Evolutionary conservation across 2,888 invertebrate species (phyloP).

Genomic region (Meganola albula): DNA sequence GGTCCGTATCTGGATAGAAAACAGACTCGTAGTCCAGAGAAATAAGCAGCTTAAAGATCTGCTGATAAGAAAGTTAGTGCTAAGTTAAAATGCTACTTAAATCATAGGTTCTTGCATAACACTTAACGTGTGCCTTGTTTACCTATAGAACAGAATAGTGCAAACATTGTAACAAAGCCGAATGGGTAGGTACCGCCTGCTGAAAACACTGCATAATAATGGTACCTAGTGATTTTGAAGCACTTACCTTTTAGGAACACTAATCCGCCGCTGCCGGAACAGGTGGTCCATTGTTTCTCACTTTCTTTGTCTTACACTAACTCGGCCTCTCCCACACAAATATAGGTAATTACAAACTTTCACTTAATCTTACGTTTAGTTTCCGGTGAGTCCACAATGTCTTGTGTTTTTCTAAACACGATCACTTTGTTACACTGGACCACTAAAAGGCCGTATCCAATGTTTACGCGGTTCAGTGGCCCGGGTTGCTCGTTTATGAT

Average conservation of each 20-base stretch:
- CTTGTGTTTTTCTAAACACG: constrained; percentile 20
- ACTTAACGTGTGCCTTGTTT: too few relatives aligned
- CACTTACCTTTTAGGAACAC: constrained; percentile 69
- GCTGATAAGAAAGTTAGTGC: too few relatives aligned
- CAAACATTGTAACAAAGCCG: constrained; percentile 8
- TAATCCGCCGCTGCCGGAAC: constrained; percentile 71
- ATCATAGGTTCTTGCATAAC: too few relatives aligned
- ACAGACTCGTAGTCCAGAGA: constrained; percentile 7
- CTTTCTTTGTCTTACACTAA: constrained; percentile 48
- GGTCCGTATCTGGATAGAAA: constrained; percentile 22
- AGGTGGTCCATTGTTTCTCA: constrained; percentile 68
- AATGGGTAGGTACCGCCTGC: too few relatives aligned
- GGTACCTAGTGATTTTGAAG: constrained; percentile 16
- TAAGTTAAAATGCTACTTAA: too few relatives aligned
- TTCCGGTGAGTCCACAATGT: constrained; percentile 30
- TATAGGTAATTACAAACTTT: constrained; percentile 61
- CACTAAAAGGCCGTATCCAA: constrained; percentile 28
- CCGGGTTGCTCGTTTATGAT: constrained; percentile 3
- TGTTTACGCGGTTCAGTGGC: constrained; percentile 27
- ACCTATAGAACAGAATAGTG: too few relatives aligned
- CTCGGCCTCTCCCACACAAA: constrained; percentile 57
- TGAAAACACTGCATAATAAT: too few relatives aligned
- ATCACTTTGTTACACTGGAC: constrained; percentile 23
- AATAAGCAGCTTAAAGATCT: too few relatives aligned
- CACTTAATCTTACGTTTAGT: constrained; percentile 57